Conservation (phyloP, 1,140 invertebrate genomes). For the Drosophila subpulchrella region DNA sequence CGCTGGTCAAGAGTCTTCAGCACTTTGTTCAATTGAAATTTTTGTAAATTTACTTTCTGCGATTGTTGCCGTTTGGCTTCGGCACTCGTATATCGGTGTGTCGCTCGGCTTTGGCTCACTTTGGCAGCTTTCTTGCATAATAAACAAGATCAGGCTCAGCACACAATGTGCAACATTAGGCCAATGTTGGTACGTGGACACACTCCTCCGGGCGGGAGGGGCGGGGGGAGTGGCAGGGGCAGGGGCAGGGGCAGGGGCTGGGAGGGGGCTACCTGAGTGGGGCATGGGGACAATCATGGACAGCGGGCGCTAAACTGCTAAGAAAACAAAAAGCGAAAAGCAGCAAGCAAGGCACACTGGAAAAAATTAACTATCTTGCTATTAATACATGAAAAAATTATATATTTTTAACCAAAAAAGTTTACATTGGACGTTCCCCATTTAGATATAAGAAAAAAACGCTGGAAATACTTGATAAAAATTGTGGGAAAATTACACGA, state of each 20-base stretch:
- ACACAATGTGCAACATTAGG: conserved; percentile 80
- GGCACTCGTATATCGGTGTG: conserved; percentile 18
- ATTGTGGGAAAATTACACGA: too few species aligned
- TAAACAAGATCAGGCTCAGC: conserved; percentile 78
- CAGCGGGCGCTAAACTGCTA: conserved; percentile 71
- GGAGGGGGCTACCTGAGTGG: conserved; percentile 14
- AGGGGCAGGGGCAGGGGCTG: neutral
- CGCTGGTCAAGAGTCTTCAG: conserved; percentile 16
- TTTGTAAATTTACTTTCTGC: conserved; percentile 50
- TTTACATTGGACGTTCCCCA: too few species aligned
- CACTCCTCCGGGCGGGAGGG: conserved; percentile 18
- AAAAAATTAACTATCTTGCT: neutral
- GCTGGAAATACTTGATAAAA: too few species aligned
- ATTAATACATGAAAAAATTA: too few species aligned
- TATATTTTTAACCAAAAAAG: too few species aligned
- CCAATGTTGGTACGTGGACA: conserved; percentile 76
- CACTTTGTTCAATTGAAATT: conserved; percentile 34
- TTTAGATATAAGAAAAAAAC: too few species aligned
- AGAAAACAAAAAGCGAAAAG: conserved; percentile 55
- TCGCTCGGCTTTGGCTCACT: conserved; percentile 50
- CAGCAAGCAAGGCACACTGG: conserved; percentile 19
- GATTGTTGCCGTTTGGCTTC: conserved; percentile 42
- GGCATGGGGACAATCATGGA: conserved; percentile 59
- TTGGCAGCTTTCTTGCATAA: conserved; percentile 83
- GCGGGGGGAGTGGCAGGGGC: neutral